Base-by-base conservation (phyloP, 2,797 vertebrate species). In the Tangara arthus region DNA sequence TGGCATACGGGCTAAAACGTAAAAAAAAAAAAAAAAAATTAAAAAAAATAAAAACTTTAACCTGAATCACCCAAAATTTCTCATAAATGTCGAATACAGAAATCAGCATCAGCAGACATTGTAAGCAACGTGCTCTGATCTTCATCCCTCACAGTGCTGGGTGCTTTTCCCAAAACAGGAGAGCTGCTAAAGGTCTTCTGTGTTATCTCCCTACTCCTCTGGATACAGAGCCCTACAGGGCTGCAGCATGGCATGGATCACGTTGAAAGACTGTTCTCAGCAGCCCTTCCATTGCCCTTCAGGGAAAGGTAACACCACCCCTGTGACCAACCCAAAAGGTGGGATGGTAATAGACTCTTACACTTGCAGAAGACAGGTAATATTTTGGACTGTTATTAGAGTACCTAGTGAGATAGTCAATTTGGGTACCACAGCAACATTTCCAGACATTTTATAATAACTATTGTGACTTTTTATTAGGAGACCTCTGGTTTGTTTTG, bases 311-410 rank as follows among this genome's bases (percentile, higher is more conserved):
- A 49, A 27, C 13, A 11, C 10, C 9, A 32, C 3, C 10, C 7
- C 8, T 0, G 0, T 34, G 16, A 35, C 30, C 32, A 55, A 3
- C 23, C 3, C 5, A 28, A 59, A 49, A 60, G 3, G 5, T 0
- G 12, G 26, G 34, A 30, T 66, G 21, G 6, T 23, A 17, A 55
- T 37, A 22, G 19, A 28, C 26, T 32, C 10, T 21, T 61, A 37
- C 19, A 18, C 24, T 26, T 52, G 24, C 19, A 57, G 39, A 5
- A 78, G 41, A 9, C 27, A 35, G 24, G 27, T 16, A 68, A 47
- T 65, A 35, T 50, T 77, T 76, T 57, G 34, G 50, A 47, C 52
- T 61, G 35, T 4, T 72, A 52, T 81, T 49, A 52, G 50, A 80
- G 23, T 7, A 35, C 26, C 5, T 50, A 32, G 9, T n/a, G 22